Evolutionary conservation across 2,888 invertebrate genomes (phyloP).

Genomic region (Pantelozetes paolii): DNA sequence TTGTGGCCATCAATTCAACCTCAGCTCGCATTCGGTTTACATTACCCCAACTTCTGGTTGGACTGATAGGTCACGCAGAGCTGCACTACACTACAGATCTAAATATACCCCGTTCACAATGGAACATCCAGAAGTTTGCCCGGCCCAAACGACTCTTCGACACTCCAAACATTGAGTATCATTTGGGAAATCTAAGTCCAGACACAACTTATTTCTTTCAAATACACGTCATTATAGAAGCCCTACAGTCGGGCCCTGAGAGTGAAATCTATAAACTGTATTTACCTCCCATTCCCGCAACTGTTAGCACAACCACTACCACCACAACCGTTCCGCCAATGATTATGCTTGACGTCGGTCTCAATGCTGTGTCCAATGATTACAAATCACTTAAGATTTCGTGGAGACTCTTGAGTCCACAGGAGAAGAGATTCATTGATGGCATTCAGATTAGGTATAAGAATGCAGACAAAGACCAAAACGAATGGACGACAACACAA

Average conservation of each 20-base stretch:
- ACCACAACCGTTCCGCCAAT: slow-evolving; percentile 50
- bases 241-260: slow-evolving; percentile 69
- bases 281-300: slow-evolving; percentile 55
- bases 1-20: slow-evolving; percentile 68
- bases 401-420: slow-evolving; percentile 76
- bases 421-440: slow-evolving; percentile 77
- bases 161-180: slow-evolving; percentile 78
- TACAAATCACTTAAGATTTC: slow-evolving; percentile 63
- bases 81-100: slow-evolving; percentile 70
- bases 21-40: slow-evolving; percentile 76
- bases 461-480: slow-evolving; percentile 64
- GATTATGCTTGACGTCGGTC: slow-evolving; percentile 67
- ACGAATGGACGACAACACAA: slow-evolving; percentile 75
- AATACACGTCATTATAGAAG: slow-evolving; percentile 71
- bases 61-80: slow-evolving; percentile 79
- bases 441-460: slow-evolving; percentile 81
- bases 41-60: slow-evolving; percentile 74
- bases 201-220: slow-evolving; percentile 76
- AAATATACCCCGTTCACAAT: slow-evolving; percentile 53
- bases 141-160: slow-evolving; percentile 80
- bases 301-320: slow-evolving; percentile 52
- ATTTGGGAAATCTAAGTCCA: slow-evolving; percentile 69
- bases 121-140: slow-evolving; percentile 80
- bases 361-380: slow-evolving; percentile 69
- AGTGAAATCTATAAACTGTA: slow-evolving; percentile 71